Conservation (phyloP, 2,888 invertebrate genomes). For the Nebria brevicollis region DNA sequence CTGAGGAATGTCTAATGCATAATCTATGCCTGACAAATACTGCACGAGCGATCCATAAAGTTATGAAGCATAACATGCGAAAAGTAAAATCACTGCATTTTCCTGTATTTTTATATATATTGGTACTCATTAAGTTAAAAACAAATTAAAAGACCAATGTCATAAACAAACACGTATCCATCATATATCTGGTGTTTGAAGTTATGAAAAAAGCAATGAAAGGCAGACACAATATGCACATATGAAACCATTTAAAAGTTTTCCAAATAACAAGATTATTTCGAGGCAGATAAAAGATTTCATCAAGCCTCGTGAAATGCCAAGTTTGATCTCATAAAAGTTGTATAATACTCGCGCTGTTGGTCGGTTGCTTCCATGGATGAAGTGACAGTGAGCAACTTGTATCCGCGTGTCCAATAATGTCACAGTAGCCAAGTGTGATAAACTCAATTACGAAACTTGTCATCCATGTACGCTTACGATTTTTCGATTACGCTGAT, state of each 20-base stretch:
- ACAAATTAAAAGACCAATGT: neutral
- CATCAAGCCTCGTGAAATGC: conserved; percentile 30
- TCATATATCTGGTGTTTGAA: neutral
- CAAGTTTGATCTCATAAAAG: conserved; percentile 35
- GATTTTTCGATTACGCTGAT: conserved; percentile 43
- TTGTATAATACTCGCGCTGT: conserved; percentile 16
- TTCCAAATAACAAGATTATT: conserved; percentile 32
- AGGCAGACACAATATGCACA: neutral
- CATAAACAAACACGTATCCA: neutral
- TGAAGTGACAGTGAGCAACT: conserved; percentile 14
- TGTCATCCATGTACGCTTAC: conserved; percentile 32
- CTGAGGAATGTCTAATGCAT: neutral
- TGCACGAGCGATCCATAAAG: too few species aligned
- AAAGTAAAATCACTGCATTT: too few species aligned
- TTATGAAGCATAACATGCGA: too few species aligned
- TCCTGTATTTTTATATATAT: too few species aligned
- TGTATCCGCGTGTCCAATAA: conserved; percentile 42
- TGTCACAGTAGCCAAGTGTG: conserved; percentile 42
- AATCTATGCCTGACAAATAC: too few species aligned
- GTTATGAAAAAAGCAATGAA: neutral
- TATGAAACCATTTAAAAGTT: conserved; percentile 31
- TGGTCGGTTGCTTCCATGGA: neutral
- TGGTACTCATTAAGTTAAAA: too few species aligned
- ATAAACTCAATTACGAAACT: conserved; percentile 43
- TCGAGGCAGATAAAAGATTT: conserved; percentile 38